Conservation (phyloP, 1,140 invertebrate genomes). For the Drosophila mojavensis region DNA sequence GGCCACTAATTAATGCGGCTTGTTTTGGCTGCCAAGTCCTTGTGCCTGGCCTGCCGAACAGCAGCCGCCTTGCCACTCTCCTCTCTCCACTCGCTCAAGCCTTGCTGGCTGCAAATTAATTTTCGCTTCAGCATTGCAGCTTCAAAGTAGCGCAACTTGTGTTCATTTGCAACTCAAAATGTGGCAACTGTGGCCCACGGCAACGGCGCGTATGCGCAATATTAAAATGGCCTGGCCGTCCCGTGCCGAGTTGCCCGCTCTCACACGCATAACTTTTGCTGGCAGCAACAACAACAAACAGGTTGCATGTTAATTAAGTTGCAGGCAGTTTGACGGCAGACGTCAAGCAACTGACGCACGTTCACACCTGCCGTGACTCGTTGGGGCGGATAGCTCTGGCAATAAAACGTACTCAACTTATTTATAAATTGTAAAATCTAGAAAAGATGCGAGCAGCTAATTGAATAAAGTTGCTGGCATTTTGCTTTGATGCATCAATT, state of each 20-base stretch:
- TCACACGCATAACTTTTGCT: constrained; percentile 25
- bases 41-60: constrained; percentile 28
- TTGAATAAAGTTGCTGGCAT: too few species aligned
- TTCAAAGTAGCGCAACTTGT: constrained; percentile 19
- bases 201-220: constrained; percentile 60
- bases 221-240: not conserved
- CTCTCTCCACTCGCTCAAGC: constrained; percentile 40
- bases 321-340: not conserved
- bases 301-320: constrained; percentile 24
- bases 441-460: too few species aligned
- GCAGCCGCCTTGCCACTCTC: not conserved
- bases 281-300: constrained; percentile 35
- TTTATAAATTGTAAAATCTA: too few species aligned
- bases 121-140: constrained; percentile 34
- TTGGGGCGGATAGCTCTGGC: not conserved
- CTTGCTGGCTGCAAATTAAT: constrained; percentile 61
- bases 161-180: constrained; percentile 35
- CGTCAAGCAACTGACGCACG: not conserved
- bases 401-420: not conserved
- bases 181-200: constrained; percentile 18
- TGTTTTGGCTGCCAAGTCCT: constrained; percentile 59
- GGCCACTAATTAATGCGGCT: constrained; percentile 78
- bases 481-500: too few species aligned
- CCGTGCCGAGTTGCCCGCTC: not conserved
- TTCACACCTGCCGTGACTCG: not conserved